Conservation (phyloP, 2,888 invertebrate genomes). For the Gandaritis pyraliata region DNA sequence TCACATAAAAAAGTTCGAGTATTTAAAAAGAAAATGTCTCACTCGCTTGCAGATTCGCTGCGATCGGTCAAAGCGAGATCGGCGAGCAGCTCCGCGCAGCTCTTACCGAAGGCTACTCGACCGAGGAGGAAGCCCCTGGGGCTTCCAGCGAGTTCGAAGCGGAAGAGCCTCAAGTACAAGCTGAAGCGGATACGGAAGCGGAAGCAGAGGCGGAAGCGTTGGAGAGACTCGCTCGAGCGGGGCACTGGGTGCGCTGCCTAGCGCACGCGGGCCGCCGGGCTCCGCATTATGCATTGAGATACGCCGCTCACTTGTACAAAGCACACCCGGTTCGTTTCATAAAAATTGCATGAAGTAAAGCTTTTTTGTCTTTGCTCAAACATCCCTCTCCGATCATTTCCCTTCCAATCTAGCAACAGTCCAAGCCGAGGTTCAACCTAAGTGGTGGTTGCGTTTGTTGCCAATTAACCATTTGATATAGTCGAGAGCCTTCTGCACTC, state of each 20-base stretch:
- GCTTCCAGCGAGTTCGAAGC: slow-evolving; percentile 56
- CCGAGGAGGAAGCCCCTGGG: slow-evolving; percentile 59
- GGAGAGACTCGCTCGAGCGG: slow-evolving; percentile 73
- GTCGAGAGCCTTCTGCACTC: too few relatives aligned
- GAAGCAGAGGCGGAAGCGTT: slow-evolving; percentile 58
- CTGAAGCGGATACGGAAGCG: slow-evolving; percentile 38
- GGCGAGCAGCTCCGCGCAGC: slow-evolving; percentile 75
- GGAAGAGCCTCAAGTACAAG: slow-evolving; percentile 47
- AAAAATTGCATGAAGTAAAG: background rate
- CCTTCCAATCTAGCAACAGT: too few relatives aligned
- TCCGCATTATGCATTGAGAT: slow-evolving; percentile 74
- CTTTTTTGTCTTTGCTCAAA: too few relatives aligned
- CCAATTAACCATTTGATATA: too few relatives aligned
- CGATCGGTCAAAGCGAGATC: slow-evolving; percentile 76
- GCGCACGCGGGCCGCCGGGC: slow-evolving; percentile 69
- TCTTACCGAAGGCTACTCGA: slow-evolving; percentile 61
- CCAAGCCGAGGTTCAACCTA: too few relatives aligned
- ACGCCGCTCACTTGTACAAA: slow-evolving; percentile 72
- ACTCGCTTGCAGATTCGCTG: slow-evolving; percentile 61
- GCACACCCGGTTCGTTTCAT: slow-evolving; percentile 59
- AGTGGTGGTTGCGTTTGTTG: too few relatives aligned
- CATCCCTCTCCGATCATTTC: too few relatives aligned
- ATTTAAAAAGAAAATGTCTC: too few relatives aligned
- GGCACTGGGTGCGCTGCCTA: slow-evolving; percentile 77
- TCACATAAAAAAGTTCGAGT: too few relatives aligned